These are phyloP conservation scores for Cirrhinus mrigala DNA, from an alignment of 2,797 vertebrate genomes.

Conservation along the genomic window DNA sequence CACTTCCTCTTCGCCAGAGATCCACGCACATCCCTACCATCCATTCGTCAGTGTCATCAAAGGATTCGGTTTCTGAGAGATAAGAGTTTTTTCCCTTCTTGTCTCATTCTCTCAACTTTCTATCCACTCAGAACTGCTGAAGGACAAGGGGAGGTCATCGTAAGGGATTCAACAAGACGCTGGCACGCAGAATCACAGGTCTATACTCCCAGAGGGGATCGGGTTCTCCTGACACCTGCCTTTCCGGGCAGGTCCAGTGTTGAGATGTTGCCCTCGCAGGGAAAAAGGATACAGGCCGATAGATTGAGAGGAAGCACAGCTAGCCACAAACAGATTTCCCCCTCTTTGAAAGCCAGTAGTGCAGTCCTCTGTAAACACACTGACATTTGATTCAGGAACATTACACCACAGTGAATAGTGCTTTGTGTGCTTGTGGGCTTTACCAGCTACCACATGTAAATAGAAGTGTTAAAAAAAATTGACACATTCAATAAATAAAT, in stretches of 20 bases:
- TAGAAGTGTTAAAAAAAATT: conserved; percentile 27
- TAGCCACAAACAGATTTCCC: conserved; percentile 71
- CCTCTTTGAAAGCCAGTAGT: conserved; percentile 40
- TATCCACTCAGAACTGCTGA: conserved; percentile 69
- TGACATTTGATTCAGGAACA: conserved; percentile 38
- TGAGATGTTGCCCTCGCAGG: conserved; percentile 72
- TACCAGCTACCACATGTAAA: conserved; percentile 21
- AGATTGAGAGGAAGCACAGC: conserved; percentile 70
- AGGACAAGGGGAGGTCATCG: conserved; percentile 75
- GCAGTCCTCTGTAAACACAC: conserved; percentile 47
- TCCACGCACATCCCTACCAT: conserved; percentile 39
- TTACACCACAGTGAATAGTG: conserved; percentile 39
- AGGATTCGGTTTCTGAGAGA: conserved; percentile 76
- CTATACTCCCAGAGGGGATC: conserved; percentile 75
- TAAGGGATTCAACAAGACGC: conserved; percentile 70
- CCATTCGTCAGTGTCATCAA: conserved; percentile 75
- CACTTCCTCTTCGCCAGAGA: conserved; percentile 44
- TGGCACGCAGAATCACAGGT: conserved; percentile 71
- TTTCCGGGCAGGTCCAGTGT: conserved; percentile 69
- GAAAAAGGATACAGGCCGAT: conserved; percentile 77
- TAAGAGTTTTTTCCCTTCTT: conserved; percentile 59
- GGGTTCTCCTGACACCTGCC: conserved; percentile 80
- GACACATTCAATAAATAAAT: conserved; percentile 41
- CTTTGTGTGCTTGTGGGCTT: conserved; percentile 39
- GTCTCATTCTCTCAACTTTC: conserved; percentile 61